Evolutionary conservation across 2,888 invertebrate genomes (phyloP).

Genomic region (Dioctria linearis): DNA sequence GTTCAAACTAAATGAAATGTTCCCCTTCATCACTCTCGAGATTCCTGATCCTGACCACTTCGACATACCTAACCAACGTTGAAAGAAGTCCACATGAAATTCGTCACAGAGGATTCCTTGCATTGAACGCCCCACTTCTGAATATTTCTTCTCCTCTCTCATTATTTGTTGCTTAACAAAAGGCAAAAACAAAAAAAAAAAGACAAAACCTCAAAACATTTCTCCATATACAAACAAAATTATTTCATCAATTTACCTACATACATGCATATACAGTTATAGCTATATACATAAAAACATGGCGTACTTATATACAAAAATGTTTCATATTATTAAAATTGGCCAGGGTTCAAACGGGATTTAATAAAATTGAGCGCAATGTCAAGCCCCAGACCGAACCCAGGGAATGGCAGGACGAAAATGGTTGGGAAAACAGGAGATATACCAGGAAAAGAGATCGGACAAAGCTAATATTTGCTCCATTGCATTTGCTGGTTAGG

Average conservation of each 20-base stretch:
- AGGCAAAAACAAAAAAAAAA: background rate
- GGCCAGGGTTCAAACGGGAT: constrained; percentile 26
- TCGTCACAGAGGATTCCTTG: background rate
- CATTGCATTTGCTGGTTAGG: background rate
- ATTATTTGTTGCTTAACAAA: constrained; percentile 38
- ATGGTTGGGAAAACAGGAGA: background rate
- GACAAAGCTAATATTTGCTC: background rate
- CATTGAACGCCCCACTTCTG: constrained; percentile 11
- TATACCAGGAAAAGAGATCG: background rate
- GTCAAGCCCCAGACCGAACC: constrained; percentile 5
- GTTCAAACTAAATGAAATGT: background rate
- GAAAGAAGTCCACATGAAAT: background rate
- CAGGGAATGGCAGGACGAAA: background rate
- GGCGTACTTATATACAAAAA: constrained; percentile 14
- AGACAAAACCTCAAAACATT: too few relatives aligned
- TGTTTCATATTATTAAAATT: constrained; percentile 32
- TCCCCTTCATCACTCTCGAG: background rate
- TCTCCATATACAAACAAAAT: background rate
- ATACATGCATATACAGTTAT: background rate
- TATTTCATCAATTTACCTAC: constrained; percentile 14
- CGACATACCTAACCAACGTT: background rate
- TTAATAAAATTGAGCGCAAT: constrained; percentile 17
- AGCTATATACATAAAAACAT: constrained; percentile 5
- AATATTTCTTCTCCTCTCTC: background rate
- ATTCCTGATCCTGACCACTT: background rate